These are phyloP conservation scores for Ploceus nigricollis DNA, from an alignment of 2,113 vertebrate species.

Conservation along the genomic window DNA sequence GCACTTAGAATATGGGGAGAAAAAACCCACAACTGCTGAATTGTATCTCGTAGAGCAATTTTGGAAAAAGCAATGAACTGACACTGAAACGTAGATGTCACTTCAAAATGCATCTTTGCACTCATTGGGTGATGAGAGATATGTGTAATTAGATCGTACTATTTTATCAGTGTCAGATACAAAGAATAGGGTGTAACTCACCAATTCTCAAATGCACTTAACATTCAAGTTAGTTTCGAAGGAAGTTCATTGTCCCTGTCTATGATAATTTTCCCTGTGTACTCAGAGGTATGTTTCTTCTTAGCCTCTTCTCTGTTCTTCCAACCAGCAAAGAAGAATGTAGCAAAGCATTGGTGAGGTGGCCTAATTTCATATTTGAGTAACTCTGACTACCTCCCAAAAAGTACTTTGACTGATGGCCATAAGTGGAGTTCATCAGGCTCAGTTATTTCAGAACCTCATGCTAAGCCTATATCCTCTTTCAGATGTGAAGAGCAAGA, in stretches of 20 bases:
- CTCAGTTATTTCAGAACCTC: not conserved
- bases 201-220: not conserved
- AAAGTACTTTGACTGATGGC: conserved; percentile 4
- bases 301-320: not conserved
- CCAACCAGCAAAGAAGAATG: conserved; percentile 44
- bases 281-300: not conserved
- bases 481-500: not conserved
- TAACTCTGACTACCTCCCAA: conserved; percentile 35
- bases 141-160: not conserved
- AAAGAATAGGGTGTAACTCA: not conserved
- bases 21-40: not conserved
- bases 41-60: not conserved
- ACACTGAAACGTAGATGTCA: not conserved
- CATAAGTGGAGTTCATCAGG: not conserved
- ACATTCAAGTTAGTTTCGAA: not conserved
- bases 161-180: not conserved
- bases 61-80: not conserved
- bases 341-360: conserved; percentile 27
- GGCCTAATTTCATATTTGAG: not conserved
- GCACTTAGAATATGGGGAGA: not conserved
- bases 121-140: not conserved
- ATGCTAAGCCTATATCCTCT: not conserved
- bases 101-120: not conserved
- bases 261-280: not conserved
- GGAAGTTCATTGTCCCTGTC: not conserved